phyloP scores from a whole-genome alignment of 1,140 invertebrate species.

The Coboldia fuscipes region DNA sequence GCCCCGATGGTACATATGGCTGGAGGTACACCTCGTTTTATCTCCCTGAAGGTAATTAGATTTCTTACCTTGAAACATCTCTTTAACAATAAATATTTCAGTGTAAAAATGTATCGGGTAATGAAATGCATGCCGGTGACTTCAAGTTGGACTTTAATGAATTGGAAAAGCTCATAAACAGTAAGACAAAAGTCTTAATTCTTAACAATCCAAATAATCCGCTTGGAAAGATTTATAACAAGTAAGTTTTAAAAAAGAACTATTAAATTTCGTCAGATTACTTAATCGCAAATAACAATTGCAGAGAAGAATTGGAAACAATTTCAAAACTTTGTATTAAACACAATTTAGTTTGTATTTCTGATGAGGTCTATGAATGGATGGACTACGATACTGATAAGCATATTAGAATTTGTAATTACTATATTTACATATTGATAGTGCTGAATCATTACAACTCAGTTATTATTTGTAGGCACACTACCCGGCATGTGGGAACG shows the following conservation, averaged over 20 bases:
- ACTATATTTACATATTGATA: too few relatives aligned
- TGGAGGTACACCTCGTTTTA: conserved; percentile 69
- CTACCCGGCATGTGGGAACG: conserved; percentile 94
- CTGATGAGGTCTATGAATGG: conserved; percentile 98
- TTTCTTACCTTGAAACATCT: not conserved
- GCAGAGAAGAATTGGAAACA: conserved; percentile 41
- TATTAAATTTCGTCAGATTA: too few relatives aligned
- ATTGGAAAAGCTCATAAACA: conserved; percentile 61
- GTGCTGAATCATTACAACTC: not conserved
- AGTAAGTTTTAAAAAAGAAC: too few relatives aligned
- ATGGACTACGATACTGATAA: conserved; percentile 69
- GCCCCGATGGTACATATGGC: conserved; percentile 80
- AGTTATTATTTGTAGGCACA: conserved; percentile 36
- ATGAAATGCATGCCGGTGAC: conserved; percentile 44
- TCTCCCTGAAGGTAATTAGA: conserved; percentile 63
- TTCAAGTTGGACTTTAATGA: conserved; percentile 77
- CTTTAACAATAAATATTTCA: conserved; percentile 7
- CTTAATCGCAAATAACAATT: too few relatives aligned
- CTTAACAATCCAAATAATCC: conserved; percentile 95
- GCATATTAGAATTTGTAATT: conserved; percentile 72
- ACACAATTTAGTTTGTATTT: conserved; percentile 75
- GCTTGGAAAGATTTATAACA: conserved; percentile 83
- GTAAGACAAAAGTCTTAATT: conserved; percentile 86
- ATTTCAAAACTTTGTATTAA: conserved; percentile 83
- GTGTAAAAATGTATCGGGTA: conserved; percentile 14